A percentile compares a stretch with the other conserved stretches of the same genome.
Evolutionary conservation across 2,888 invertebrate genomes (phyloP).

Genomic region (Drosophila nigricruria): DNA sequence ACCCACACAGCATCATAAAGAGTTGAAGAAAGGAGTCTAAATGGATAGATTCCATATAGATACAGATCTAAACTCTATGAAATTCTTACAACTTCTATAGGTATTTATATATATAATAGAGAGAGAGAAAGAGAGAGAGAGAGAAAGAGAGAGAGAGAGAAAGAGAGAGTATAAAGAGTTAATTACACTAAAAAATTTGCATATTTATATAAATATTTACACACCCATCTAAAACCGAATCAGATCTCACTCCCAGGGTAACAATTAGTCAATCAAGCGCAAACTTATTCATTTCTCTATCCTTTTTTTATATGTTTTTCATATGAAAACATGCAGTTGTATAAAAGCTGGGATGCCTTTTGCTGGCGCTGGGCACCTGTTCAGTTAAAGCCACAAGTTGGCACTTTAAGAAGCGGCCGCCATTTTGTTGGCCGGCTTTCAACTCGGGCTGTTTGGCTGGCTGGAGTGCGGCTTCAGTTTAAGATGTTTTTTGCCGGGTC

Average conservation of each 20-base stretch:
- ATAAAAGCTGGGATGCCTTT: slow-evolving; percentile 5
- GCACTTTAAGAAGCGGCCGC: slow-evolving; percentile 82
- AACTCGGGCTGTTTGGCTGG: slow-evolving; percentile 12
- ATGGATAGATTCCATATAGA: too few relatives aligned
- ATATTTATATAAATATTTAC: too few relatives aligned
- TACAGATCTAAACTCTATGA: too few relatives aligned
- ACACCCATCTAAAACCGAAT: too few relatives aligned
- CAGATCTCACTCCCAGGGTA: not conserved
- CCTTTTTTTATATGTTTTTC: slow-evolving; percentile 1
- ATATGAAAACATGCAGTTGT: not conserved
- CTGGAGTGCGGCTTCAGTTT: slow-evolving; percentile 33
- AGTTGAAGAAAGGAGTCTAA: too few relatives aligned
- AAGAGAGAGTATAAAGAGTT: too few relatives aligned
- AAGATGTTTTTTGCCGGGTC: slow-evolving; percentile 34
- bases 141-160: too few relatives aligned
- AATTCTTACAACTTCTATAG: too few relatives aligned
- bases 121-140: too few relatives aligned
- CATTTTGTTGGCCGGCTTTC: slow-evolving; percentile 69
- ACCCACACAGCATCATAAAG: too few relatives aligned
- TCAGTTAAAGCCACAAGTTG: slow-evolving; percentile 82
- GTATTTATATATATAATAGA: too few relatives aligned
- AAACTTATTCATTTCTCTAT: not conserved
- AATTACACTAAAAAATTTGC: not conserved
- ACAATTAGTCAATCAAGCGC: not conserved
- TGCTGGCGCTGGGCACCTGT: slow-evolving; percentile 76